Conservation (phyloP, 2,113 vertebrate genomes). For the Craseonycteris thonglongyai region DNA sequence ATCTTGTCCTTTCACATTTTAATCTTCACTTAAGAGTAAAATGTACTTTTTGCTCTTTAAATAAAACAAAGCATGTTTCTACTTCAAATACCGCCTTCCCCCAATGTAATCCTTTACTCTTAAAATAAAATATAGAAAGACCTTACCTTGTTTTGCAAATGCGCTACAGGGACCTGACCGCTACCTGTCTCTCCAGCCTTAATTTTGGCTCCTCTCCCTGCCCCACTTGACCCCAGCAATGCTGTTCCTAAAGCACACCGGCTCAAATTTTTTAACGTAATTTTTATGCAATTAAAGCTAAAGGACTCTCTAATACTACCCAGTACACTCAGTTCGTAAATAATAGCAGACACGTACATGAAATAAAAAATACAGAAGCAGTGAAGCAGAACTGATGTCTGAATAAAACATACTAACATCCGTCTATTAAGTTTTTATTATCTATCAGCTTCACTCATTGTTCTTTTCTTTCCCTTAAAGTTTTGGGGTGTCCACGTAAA, state of each 20-base stretch:
- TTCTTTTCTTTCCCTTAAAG: not conserved
- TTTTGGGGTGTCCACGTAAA: not conserved
- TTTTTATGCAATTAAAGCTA: accelerated
- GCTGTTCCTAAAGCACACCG: not conserved
- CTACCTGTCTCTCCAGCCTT: not conserved
- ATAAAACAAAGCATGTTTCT: not conserved
- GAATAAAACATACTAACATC: not conserved
- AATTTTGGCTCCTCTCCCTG: not conserved
- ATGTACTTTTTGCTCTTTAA: not conserved
- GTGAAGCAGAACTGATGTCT: not conserved
- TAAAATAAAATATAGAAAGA: not conserved
- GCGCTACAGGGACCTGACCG: not conserved
- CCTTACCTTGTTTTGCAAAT: not conserved
- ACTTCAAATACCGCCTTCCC: not conserved
- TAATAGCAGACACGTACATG: not conserved
- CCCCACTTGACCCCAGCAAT: not conserved
- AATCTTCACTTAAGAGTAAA: not conserved
- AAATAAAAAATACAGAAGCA: not conserved
- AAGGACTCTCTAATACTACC: not conserved
- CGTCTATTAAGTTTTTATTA: not conserved
- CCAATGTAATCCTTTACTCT: not conserved
- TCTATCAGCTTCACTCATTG: not conserved
- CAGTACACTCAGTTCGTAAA: not conserved
- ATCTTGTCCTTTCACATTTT: not conserved
- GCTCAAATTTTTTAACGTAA: not conserved